These are phyloP conservation scores for Manis crassicaudata DNA, from an alignment of 2,797 vertebrate genomes.

Conservation along the genomic window DNA sequence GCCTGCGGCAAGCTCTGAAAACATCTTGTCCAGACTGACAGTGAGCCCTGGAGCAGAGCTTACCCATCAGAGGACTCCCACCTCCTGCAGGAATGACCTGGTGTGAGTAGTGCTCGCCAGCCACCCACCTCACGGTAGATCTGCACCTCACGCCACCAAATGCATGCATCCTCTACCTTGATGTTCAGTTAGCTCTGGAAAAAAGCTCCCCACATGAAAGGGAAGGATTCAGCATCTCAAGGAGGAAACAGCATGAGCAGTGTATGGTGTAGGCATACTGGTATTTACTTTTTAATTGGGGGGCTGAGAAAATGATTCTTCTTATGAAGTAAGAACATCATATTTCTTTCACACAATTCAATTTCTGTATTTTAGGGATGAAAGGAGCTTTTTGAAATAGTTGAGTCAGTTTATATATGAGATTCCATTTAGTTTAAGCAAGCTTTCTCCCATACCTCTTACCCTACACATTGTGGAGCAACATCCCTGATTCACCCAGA, in stretches of 20 bases:
- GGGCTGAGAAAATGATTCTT: neutral
- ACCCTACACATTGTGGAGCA: neutral
- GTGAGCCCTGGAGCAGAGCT: neutral
- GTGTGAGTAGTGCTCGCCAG: fast-evolving
- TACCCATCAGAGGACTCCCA: fast-evolving
- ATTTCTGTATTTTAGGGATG: neutral
- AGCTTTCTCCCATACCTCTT: neutral
- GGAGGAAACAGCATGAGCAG: neutral
- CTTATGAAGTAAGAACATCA: neutral
- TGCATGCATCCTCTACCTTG: fast-evolving
- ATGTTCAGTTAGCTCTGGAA: neutral
- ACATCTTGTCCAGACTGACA: neutral
- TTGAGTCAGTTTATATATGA: neutral
- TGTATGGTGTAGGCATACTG: neutral
- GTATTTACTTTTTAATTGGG: neutral
- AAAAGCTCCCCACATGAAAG: neutral
- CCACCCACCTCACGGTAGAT: neutral
- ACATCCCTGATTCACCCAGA: neutral
- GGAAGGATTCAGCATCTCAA: neutral
- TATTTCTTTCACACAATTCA: neutral
- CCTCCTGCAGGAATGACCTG: neutral
- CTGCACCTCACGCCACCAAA: fast-evolving
- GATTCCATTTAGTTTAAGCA: neutral
- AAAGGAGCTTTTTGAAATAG: neutral
- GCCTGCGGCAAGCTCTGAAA: neutral